phyloP scores from a whole-genome alignment of 2,113 vertebrate species.

The Eolophus roseicapilla region DNA sequence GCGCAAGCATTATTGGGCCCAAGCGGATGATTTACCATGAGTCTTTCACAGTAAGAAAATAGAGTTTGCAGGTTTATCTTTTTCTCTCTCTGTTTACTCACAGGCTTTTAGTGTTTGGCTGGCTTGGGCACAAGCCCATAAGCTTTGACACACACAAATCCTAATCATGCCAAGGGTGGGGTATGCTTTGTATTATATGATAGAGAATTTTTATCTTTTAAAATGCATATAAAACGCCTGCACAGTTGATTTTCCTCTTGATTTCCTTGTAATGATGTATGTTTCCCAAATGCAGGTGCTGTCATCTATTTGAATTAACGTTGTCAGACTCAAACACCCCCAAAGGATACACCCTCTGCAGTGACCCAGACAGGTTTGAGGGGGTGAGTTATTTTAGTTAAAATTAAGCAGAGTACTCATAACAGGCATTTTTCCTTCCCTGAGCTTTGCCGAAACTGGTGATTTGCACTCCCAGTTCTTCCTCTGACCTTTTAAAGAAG shows the following conservation, averaged over 20 bases:
- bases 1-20: not conserved
- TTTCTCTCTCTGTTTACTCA: not conserved
- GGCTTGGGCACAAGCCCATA: not conserved
- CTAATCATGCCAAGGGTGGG: not conserved
- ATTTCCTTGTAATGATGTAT: not conserved
- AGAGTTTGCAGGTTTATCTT: not conserved
- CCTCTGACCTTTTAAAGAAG: not conserved
- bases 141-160: not conserved
- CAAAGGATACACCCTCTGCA: not conserved
- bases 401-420: not conserved
- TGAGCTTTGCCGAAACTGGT: rapidly evolving
- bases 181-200: not conserved
- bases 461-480: not conserved
- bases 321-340: not conserved
- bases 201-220: not conserved
- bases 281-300: not conserved
- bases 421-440: not conserved
- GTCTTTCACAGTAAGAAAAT: constrained; percentile 8
- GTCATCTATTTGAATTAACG: not conserved
- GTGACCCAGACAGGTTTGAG: not conserved
- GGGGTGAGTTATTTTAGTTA: not conserved
- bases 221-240: not conserved
- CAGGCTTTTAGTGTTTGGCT: not conserved
- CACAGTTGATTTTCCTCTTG: not conserved
- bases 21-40: not conserved